phyloP scores from a whole-genome alignment of 1,140 invertebrate species.

The Trachelipus rathkii region DNA sequence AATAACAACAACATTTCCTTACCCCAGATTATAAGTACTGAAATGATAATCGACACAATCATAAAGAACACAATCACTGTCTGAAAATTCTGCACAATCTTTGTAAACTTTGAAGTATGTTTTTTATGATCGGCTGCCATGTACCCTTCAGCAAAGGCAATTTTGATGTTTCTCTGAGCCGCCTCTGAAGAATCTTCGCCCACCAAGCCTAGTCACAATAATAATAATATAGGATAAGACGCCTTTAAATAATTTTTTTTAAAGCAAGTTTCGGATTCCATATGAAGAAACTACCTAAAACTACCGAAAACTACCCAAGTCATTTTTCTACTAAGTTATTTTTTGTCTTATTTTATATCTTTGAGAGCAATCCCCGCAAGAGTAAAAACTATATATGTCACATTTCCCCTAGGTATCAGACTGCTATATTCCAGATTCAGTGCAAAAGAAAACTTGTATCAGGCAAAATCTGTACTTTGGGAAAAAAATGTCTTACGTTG shows the following conservation, averaged over 20 bases:
- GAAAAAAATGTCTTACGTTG: no score
- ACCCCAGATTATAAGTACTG: conserved; percentile 69
- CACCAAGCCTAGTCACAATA: conserved; percentile 46
- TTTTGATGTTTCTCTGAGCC: conserved; percentile 69
- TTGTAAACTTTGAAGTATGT: conserved; percentile 48
- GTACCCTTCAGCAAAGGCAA: conserved; percentile 88
- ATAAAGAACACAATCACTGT: conserved; percentile 69
- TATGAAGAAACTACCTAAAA: not conserved
- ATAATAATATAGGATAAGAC: conserved; percentile 27
- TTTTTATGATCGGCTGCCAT: conserved; percentile 60
- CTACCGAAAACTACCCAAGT: not conserved
- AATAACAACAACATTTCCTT: conserved; percentile 32
- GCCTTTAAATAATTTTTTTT: not conserved
- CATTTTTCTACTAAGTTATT: not conserved
- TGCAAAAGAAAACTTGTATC: no score
- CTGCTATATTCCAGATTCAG: no score
- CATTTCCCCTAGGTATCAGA: no score
- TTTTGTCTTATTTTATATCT: not conserved
- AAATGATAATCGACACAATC: no score
- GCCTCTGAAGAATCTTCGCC: conserved; percentile 51
- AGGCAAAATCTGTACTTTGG: no score
- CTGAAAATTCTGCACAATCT: conserved; percentile 59
- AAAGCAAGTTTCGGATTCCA: not conserved
- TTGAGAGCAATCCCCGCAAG: not conserved
- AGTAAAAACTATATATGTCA: no score